Evolutionary conservation across 2,113 vertebrate species (phyloP).

Genomic region (Strix aluco): DNA sequence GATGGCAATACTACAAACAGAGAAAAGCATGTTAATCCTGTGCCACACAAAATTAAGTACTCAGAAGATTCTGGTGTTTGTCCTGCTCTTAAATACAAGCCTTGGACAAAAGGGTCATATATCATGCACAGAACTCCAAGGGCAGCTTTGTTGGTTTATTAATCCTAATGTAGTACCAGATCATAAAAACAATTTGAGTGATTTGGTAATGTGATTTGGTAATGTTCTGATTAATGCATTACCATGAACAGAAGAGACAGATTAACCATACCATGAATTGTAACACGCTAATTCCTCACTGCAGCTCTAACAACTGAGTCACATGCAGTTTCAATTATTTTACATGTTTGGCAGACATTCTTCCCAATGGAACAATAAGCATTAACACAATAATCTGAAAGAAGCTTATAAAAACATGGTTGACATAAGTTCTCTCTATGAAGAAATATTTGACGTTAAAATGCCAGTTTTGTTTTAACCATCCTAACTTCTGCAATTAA

Average conservation of each 20-base stretch:
- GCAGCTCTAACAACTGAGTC: slow-evolving; percentile 35
- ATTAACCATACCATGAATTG: slow-evolving; percentile 44
- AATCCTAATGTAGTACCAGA: slow-evolving; percentile 20
- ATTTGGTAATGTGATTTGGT: slow-evolving; percentile 55
- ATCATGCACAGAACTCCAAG: slow-evolving; percentile 1
- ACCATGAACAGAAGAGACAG: slow-evolving; percentile 51
- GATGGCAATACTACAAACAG: background rate
- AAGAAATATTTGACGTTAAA: background rate
- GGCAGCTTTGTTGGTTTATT: slow-evolving; percentile 25
- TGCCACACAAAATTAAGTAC: background rate
- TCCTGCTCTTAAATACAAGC: background rate
- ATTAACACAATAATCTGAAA: slow-evolving; percentile 58
- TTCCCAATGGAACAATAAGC: slow-evolving; percentile 53
- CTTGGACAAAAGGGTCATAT: background rate
- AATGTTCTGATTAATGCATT: slow-evolving; percentile 55
- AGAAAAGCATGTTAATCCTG: background rate
- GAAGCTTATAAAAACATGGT: slow-evolving; percentile 57
- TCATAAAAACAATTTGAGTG: slow-evolving; percentile 37
- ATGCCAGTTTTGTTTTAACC: background rate
- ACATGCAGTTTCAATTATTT: slow-evolving; percentile 67
- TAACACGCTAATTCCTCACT: slow-evolving; percentile 14
- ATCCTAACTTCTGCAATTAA: background rate
- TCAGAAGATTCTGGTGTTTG: background rate
- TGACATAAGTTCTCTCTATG: slow-evolving; percentile 42
- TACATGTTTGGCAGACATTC: slow-evolving; percentile 53